These are phyloP conservation scores for Leucoptera coffeella DNA, from an alignment of 2,888 invertebrate species.

Conservation along the genomic window DNA sequence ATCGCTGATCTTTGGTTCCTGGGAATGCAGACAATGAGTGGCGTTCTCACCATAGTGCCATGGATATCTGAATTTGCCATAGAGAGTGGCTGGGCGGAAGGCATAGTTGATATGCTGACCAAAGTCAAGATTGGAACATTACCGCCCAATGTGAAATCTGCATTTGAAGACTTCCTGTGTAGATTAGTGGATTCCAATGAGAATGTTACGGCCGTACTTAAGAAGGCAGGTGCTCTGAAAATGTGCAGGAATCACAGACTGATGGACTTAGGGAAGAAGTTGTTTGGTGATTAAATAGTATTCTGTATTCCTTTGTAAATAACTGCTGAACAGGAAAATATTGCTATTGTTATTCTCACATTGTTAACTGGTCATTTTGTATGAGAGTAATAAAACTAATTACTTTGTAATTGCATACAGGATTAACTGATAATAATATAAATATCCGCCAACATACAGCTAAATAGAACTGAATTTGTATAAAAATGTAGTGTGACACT, in stretches of 20 bases:
- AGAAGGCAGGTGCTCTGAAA: conserved; percentile 75
- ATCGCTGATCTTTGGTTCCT: conserved; percentile 89
- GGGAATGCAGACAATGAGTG: conserved; percentile 89
- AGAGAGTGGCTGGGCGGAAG: conserved; percentile 91
- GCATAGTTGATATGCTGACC: conserved; percentile 73
- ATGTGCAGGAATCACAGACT: conserved; percentile 82
- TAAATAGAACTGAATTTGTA: no score
- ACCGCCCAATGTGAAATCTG: conserved; percentile 78
- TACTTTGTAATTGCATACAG: no score
- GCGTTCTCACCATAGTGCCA: conserved; percentile 71
- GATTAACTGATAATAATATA: no score
- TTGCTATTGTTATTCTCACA: no score
- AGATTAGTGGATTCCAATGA: conserved; percentile 77
- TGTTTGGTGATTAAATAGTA: conserved; percentile 72
- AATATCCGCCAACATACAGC: no score
- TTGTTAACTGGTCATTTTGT: no score
- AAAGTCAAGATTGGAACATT: conserved; percentile 79
- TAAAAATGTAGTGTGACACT: no score
- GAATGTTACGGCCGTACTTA: conserved; percentile 66
- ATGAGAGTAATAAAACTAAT: no score
- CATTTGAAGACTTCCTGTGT: conserved; percentile 85
- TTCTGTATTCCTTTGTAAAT: background rate
- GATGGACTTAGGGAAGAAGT: conserved; percentile 83
- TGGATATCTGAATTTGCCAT: conserved; percentile 89
- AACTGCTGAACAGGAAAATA: no score